phyloP scores from a whole-genome alignment of 2,888 invertebrate genomes.

The Rhagonycha fulva region DNA sequence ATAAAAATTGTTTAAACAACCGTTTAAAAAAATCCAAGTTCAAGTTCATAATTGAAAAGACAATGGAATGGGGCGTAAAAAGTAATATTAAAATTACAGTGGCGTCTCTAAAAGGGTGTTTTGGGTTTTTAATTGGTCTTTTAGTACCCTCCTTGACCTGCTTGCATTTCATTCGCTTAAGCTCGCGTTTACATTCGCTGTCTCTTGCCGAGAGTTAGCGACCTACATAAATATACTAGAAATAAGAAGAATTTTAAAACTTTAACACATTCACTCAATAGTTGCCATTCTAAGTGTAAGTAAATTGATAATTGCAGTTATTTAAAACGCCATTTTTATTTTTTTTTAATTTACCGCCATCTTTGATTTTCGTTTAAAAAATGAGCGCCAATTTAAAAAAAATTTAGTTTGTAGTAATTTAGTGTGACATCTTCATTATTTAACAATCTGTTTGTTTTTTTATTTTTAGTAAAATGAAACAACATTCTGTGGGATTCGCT shows the following conservation, averaged over 20 bases:
- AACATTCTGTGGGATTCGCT: conserved; percentile 41
- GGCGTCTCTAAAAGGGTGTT: conserved; percentile 15
- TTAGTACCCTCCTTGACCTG: conserved; percentile 49
- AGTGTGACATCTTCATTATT: neutral
- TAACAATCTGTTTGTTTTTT: conserved; percentile 32
- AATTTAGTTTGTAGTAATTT: neutral
- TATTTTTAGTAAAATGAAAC: conserved; percentile 51
- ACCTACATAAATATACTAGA: conserved; percentile 54
- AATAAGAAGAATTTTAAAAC: conserved; percentile 57
- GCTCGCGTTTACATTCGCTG: conserved; percentile 41
- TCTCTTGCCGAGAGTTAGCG: conserved; percentile 45
- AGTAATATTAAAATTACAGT: conserved; percentile 3
- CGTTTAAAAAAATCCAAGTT: conserved; percentile 5
- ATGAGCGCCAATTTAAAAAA: neutral
- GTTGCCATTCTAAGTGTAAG: conserved; percentile 53
- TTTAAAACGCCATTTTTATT: neutral
- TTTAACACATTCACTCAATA: conserved; percentile 55
- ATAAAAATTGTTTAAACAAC: neutral
- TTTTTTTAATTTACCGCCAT: conserved; percentile 7
- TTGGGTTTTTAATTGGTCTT: conserved; percentile 6
- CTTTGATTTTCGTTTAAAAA: conserved; percentile 7
- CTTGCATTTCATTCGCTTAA: conserved; percentile 46
- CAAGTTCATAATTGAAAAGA: conserved; percentile 3
- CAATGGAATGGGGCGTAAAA: neutral
- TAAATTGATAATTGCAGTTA: neutral